Evolutionary conservation across 2,888 invertebrate genomes (phyloP), one percentile per base, ranked within the genome.

Genomic region (Agrochola lychnidis): DNA sequence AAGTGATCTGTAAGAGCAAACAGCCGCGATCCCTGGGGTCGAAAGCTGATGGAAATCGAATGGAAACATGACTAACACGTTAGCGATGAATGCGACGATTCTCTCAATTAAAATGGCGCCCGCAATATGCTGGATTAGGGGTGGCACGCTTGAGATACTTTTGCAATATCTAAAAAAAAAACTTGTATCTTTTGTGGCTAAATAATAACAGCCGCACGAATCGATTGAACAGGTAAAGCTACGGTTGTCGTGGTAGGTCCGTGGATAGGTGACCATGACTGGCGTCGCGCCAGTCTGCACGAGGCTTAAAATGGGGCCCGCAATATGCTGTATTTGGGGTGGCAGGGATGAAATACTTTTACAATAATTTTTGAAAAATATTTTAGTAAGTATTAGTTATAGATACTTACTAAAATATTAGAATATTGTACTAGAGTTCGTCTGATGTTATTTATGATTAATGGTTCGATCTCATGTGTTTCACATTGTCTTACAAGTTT

Each of bases 11-110:
- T 66, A 68, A 45, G 64, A 75, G 73, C 70, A 82, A 83, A 82
- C 69, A 73, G 70, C 68, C 64, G 10, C 86, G 81, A 76, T 82
- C 89, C 83, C 82, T 51, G 30, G 84, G 84, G 87, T 82, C 81
- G 76, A 70, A 73, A 77, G 76, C 80, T 84, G 88, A 88, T 88
- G 88, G 88, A 84, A 88, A 88, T 88, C 87, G 84, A 89, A 88
- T 89, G 82, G 87, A 88, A 88, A 88, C 84, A 86, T 85, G 85
- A 85, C 89, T 88, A 88, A 89, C 88, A 88, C 89, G 87, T 89
- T 89, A 68, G 79, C 84, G 74, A 88, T 89, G 88, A 88, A 88
- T 86, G 80, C 88, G 82, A 86, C 89, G 83, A 87, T 87, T 85
- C 88, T 88, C 88, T 88, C 89, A 89, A 88, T 88, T 88, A 88